Conservation (phyloP, 2,113 vertebrate genomes). For the Tauraco erythrolophus region DNA sequence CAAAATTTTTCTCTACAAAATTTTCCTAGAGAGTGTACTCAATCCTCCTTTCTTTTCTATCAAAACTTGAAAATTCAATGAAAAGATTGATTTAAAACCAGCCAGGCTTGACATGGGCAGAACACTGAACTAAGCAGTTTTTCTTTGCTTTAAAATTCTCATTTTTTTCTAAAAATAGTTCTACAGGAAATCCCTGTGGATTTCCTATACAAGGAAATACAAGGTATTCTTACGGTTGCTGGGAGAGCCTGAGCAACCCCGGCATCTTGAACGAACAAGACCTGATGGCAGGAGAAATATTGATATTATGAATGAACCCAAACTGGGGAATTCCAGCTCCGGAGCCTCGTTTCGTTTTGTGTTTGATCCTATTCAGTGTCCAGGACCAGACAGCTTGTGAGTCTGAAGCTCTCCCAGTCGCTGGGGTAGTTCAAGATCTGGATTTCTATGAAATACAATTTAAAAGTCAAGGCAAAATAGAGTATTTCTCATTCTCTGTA, state of each 20-base stretch:
- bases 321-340: not conserved
- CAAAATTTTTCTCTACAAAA: not conserved
- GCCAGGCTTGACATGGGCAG: not conserved
- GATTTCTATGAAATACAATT: not conserved
- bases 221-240: not conserved
- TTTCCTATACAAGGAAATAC: too few species aligned
- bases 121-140: not conserved
- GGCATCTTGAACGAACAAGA: not conserved
- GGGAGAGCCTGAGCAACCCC: not conserved
- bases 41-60: not conserved
- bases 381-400: not conserved
- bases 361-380: not conserved
- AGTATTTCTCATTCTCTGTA: not conserved
- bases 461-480: not conserved
- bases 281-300: not conserved
- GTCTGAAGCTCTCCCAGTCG: not conserved
- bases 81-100: not conserved
- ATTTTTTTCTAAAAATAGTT: not conserved
- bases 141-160: not conserved
- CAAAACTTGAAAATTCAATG: not conserved
- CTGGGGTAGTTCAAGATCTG: not conserved
- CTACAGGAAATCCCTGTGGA: not conserved
- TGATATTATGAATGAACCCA: not conserved
- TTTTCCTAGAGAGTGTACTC: not conserved
- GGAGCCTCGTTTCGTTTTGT: not conserved